Evolutionary conservation across 2,797 vertebrate species (phyloP).

Genomic region (Gouania willdenowi): DNA sequence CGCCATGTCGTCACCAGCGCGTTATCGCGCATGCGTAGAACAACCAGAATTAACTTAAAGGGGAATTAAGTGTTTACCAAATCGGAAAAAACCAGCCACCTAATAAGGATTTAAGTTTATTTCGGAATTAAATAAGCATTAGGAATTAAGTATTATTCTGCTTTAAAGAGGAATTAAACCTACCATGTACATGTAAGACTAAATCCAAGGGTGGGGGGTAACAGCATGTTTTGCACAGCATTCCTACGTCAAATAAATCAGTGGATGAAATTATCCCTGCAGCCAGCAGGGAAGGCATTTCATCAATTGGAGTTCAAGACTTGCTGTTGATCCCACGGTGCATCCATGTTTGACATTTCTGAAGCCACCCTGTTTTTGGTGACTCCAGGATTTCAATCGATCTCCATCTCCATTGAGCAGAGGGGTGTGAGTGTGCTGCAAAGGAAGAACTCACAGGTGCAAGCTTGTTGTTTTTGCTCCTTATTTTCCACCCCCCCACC

Average conservation of each 20-base stretch:
- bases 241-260: conserved; percentile 62
- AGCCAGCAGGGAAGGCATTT: conserved; percentile 56
- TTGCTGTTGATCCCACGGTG: conserved; percentile 55
- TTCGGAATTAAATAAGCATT: background rate
- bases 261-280: conserved; percentile 57
- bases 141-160: no score
- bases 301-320: conserved; percentile 71
- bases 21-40: no score
- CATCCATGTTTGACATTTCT: conserved; percentile 57
- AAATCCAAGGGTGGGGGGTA: conserved; percentile 24
- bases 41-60: no score
- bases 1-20: no score
- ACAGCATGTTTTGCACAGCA: conserved; percentile 49
- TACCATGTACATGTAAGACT: conserved; percentile 16
- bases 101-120: background rate
- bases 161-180: no score
- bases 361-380: conserved; percentile 46
- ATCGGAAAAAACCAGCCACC: no score
- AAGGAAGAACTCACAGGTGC: conserved; percentile 17
- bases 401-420: conserved; percentile 38
- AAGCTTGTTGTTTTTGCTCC: background rate
- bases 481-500: background rate
- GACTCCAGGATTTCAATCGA: conserved; percentile 43
- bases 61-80: no score
- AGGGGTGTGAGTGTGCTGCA: conserved; percentile 11